Evolutionary conservation across 2,113 vertebrate genomes (phyloP).

Genomic region (Eudorcas thomsonii): DNA sequence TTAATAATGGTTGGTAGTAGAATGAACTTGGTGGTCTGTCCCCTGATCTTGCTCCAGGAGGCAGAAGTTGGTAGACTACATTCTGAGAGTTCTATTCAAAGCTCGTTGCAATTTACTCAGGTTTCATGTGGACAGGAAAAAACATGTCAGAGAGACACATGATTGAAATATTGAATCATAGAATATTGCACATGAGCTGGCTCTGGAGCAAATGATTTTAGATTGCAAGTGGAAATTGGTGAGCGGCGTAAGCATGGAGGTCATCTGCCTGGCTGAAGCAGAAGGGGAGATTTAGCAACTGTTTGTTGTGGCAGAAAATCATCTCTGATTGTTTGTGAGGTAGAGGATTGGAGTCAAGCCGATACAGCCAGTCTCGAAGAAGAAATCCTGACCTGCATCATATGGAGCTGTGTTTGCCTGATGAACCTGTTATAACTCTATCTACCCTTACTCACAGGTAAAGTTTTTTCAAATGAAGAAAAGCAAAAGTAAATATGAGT

Average conservation of each 20-base stretch:
- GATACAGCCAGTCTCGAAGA: slow-evolving; percentile 37
- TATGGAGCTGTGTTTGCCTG: slow-evolving; percentile 14
- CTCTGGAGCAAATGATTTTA: neutral
- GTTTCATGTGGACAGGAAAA: slow-evolving; percentile 52
- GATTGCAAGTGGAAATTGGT: slow-evolving; percentile 21
- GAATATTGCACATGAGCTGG: neutral
- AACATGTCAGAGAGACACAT: slow-evolving; percentile 28
- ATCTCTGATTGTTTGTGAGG: slow-evolving; percentile 67
- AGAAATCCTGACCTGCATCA: slow-evolving; percentile 52
- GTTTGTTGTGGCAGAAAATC: slow-evolving; percentile 76
- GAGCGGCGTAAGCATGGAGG: slow-evolving; percentile 3
- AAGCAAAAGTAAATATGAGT: slow-evolving; percentile 71
- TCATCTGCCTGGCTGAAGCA: slow-evolving; percentile 38
- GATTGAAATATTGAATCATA: slow-evolving; percentile 51
- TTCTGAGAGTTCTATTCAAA: slow-evolving; percentile 39
- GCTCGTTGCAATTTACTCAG: slow-evolving; percentile 29
- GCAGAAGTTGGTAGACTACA: neutral
- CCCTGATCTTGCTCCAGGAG: neutral
- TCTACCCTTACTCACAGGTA: slow-evolving; percentile 56
- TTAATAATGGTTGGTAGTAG: neutral
- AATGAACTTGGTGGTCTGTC: neutral
- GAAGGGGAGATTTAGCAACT: slow-evolving; percentile 68
- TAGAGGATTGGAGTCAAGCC: slow-evolving; percentile 70
- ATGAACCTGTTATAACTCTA: slow-evolving; percentile 63
- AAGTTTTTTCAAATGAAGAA: slow-evolving; percentile 66